phyloP scores from a whole-genome alignment of 2,888 invertebrate species.

The Tachina grossa region DNA sequence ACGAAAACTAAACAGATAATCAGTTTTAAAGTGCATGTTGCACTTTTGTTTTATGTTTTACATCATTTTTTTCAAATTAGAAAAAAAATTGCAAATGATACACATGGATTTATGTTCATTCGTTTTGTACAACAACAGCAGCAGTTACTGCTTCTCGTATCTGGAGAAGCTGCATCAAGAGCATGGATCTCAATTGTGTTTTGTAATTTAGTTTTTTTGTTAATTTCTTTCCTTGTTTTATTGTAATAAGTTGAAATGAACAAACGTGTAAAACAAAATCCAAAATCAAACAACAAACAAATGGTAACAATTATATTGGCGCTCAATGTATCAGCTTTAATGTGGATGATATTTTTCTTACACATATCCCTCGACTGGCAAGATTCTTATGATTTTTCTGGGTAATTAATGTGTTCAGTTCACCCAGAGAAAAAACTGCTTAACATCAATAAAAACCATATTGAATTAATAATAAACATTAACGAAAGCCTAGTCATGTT shows the following conservation, averaged over 20 bases:
- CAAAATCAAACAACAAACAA: conserved; percentile 38
- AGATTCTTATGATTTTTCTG: no score
- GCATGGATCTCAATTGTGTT: conserved; percentile 37
- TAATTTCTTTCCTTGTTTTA: conserved; percentile 27
- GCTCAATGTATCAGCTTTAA: conserved; percentile 13
- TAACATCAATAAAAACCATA: no score
- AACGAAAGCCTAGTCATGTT: no score
- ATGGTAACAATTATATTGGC: conserved; percentile 11
- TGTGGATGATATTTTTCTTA: neutral
- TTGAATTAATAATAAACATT: no score
- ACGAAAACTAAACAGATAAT: conserved; percentile 28
- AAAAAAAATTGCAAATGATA: conserved; percentile 10
- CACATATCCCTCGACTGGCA: no score
- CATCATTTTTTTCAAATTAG: conserved; percentile 16
- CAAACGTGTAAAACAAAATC: conserved; percentile 17
- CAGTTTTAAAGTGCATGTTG: conserved; percentile 47
- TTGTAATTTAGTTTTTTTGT: neutral
- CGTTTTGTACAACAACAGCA: neutral
- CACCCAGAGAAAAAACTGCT: no score
- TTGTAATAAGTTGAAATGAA: conserved; percentile 41
- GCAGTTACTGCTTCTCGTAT: neutral
- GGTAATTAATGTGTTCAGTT: no score
- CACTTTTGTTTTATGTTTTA: conserved; percentile 31
- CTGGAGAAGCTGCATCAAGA: conserved; percentile 30
- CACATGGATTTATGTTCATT: conserved; percentile 26